phyloP scores from a whole-genome alignment of 2,797 vertebrate species.

The Platyrinchus mystaceus region DNA sequence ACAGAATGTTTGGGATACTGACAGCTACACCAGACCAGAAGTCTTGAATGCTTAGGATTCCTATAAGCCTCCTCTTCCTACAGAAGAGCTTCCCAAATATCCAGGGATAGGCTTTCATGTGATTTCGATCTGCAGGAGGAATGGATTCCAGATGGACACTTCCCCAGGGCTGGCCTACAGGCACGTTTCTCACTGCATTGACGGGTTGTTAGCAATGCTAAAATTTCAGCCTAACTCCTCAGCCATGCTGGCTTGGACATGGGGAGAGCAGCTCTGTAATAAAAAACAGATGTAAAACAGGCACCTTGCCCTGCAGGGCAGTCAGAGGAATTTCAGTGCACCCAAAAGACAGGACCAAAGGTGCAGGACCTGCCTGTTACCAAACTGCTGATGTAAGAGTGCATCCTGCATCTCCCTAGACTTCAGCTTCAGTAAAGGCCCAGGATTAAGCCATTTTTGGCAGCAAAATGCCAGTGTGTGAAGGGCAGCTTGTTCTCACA shows the following conservation, averaged over 20 bases:
- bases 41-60: background rate
- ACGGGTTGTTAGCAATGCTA: conserved; percentile 27
- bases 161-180: background rate
- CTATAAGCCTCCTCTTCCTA: background rate
- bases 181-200: background rate
- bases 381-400: background rate
- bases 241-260: background rate
- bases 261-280: background rate
- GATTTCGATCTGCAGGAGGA: background rate
- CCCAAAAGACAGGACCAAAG: background rate
- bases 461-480: background rate
- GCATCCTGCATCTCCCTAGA: background rate
- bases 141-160: background rate
- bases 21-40: background rate
- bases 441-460: background rate
- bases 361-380: background rate
- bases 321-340: background rate
- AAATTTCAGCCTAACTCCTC: background rate
- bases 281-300: background rate
- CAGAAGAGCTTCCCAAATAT: background rate
- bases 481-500: rapidly evolving
- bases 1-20: background rate
- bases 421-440: background rate
- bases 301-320: background rate
- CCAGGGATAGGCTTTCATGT: background rate